phyloP scores from a whole-genome alignment of 1,140 invertebrate genomes.

The Heliconius nattereri region DNA sequence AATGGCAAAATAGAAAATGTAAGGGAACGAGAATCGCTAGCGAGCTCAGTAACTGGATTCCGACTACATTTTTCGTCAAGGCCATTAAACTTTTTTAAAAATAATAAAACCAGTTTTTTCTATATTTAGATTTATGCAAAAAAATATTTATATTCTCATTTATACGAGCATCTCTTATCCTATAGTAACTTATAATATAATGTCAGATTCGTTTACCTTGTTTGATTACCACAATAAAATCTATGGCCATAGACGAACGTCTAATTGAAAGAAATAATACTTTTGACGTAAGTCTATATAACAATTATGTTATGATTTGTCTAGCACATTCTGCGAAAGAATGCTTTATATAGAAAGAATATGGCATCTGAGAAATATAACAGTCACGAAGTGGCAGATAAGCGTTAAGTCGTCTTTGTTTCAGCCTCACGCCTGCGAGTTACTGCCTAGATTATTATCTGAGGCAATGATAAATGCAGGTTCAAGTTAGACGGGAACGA shows the following conservation, averaged over 20 bases:
- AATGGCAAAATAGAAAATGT: conserved; percentile 32
- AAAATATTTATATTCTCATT: too few relatives aligned
- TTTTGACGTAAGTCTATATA: background rate
- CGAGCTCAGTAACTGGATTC: background rate
- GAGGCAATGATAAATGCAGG: conserved; percentile 67
- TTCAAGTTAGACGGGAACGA: conserved; percentile 41
- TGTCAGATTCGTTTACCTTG: background rate
- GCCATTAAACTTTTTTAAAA: background rate
- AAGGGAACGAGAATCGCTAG: conserved; percentile 5
- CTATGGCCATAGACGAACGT: background rate
- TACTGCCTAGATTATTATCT: conserved; percentile 58
- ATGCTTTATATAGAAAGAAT: conserved; percentile 37
- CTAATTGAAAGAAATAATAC: background rate
- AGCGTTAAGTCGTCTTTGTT: conserved; percentile 54
- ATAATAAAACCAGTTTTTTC: background rate
- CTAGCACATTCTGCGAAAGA: background rate
- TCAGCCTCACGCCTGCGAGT: conserved; percentile 64
- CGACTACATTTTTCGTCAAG: background rate
- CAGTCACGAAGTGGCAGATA: conserved; percentile 47
- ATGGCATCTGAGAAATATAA: conserved; percentile 39
- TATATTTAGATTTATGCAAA: background rate
- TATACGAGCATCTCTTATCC: too few relatives aligned
- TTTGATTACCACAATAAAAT: background rate
- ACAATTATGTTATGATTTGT: background rate
- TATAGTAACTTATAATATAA: too few relatives aligned